Percentiles rank a stretch among this genome's conserved stretches.
These are phyloP conservation scores for Phthorimaea operculella DNA, from an alignment of 1,140 invertebrate genomes.

Conservation along the genomic window DNA sequence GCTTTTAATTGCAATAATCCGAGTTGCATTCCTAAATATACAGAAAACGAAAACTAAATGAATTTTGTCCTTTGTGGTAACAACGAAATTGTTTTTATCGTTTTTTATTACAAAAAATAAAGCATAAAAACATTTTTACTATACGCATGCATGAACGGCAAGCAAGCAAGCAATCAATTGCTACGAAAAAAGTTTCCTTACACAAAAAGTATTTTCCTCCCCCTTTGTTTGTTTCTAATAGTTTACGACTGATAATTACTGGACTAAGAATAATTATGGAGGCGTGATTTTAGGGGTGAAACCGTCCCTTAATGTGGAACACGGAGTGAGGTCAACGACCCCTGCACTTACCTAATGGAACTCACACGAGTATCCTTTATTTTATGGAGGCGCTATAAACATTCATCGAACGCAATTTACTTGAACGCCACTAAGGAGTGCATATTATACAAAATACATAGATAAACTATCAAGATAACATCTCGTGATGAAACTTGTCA, in stretches of 20 bases:
- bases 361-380: not conserved
- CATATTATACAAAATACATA: not conserved
- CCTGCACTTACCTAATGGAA: constrained; percentile 17
- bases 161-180: too few relatives aligned
- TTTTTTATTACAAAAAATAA: not conserved
- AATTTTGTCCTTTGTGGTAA: too few relatives aligned
- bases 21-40: too few relatives aligned
- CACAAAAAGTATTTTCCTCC: not conserved
- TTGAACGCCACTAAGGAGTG: not conserved
- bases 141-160: too few relatives aligned
- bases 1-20: too few relatives aligned
- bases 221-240: constrained; percentile 2
- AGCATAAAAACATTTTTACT: not conserved
- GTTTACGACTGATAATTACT: constrained; percentile 7
- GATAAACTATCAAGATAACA: not conserved
- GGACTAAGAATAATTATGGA: constrained; percentile 24
- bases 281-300: constrained; percentile 25
- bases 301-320: constrained; percentile 23
- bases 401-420: not conserved
- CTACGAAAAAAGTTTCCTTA: not conserved
- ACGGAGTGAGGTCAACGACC: constrained; percentile 13
- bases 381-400: not conserved
- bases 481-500: too few relatives aligned
- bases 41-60: too few relatives aligned
- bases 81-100: too few relatives aligned